Base-by-base conservation (phyloP, 2,797 vertebrate genomes). In the Scarus forsteni region DNA sequence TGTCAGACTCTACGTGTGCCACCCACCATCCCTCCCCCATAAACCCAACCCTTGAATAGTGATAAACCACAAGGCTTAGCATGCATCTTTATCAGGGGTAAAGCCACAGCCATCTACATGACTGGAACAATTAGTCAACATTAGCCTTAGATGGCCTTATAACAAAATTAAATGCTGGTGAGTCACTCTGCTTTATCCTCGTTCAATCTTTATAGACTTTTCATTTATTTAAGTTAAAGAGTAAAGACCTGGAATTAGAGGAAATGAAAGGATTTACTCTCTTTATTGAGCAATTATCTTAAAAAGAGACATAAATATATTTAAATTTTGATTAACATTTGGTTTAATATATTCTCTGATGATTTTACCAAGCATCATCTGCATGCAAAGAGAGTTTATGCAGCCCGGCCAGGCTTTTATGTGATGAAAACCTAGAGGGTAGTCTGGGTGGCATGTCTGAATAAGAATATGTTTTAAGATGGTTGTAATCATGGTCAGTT, bases 61-160 rank as follows among this genome's bases (percentile, higher is more conserved):
- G 12, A 74, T 66, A 77, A 84, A 79, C 68, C 70, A 77, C 67
- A 63, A 58, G 59, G 18, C 74, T 70, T 73, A 82, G 87, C 78
- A 79, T 89, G 84, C 73, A 75, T 87, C 85, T 91, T 83, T 88
- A 85, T 82, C 60, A 76, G 64, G 73, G 61, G 68, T 62, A 75
- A 56, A 71, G 79, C 67, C 71, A 53, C 45, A 40, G 48, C 60
- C 69, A 74, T 68, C 58, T 16, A 76, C 67, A 85, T 76, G 71
- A 86, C 73, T 71, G 46, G 15, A 68, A 78, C 80, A 77, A 86
- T 92, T 87, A 86, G 59, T 91, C 79, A 83, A 49, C 72, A 85
- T 90, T 88, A 87, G 70, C 73, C 2, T 18, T 63, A 72, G 65
- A 85, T 75, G 69, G 73, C 63, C 73, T 62, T 48, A 66, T 85